Conservation (phyloP, 2,888 invertebrate genomes). For the Neoitamus cyanurus region DNA sequence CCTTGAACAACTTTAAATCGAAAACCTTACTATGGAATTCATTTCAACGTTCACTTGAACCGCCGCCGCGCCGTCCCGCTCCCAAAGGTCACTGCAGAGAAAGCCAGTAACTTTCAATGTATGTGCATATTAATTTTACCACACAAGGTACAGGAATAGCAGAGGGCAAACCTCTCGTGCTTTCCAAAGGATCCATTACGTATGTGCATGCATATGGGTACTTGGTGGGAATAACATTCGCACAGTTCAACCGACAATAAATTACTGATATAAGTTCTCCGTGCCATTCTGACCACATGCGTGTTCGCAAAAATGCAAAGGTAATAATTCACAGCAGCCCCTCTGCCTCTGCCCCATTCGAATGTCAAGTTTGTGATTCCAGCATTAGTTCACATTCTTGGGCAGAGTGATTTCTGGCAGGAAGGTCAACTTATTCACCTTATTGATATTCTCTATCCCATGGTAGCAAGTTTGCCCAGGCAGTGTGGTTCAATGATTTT, state of each 20-base stretch:
- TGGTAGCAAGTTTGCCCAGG: background rate
- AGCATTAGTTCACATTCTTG: background rate
- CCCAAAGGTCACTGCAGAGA: background rate
- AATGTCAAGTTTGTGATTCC: background rate
- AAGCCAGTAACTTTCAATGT: background rate
- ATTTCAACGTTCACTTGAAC: background rate
- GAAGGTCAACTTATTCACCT: background rate
- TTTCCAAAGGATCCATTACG: background rate
- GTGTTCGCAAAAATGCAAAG: background rate
- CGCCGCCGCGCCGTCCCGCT: background rate
- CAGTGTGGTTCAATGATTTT: background rate
- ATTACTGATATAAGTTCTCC: background rate
- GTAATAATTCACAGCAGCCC: background rate
- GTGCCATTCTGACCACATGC: background rate
- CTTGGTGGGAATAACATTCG: background rate
- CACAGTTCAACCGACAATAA: background rate
- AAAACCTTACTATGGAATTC: background rate
- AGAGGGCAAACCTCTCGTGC: background rate
- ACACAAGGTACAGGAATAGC: background rate
- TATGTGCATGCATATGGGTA: background rate
- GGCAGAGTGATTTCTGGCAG: background rate
- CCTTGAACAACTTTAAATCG: background rate
- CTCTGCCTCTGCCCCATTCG: background rate
- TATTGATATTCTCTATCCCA: background rate
- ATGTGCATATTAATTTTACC: background rate